A percentile compares a stretch with the other conserved stretches of the same genome.
Evolutionary conservation across 2,113 vertebrate genomes (phyloP).

Genomic region (cat (Felis catus)): DNA sequence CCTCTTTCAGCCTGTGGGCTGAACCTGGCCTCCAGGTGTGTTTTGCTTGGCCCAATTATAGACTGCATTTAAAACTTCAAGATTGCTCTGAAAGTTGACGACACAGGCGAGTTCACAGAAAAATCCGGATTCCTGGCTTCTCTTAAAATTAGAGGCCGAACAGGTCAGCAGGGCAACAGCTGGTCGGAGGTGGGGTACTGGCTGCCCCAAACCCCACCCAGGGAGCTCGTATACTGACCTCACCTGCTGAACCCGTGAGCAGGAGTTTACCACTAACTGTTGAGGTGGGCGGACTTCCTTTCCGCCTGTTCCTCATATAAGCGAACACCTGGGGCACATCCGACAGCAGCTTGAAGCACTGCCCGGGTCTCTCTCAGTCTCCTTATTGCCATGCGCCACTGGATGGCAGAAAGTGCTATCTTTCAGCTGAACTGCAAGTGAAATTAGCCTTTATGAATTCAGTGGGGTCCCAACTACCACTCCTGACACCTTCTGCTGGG

Average conservation of each 20-base stretch:
- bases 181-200: neutral
- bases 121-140: neutral
- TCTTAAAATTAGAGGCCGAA: neutral
- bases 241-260: neutral
- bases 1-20: neutral
- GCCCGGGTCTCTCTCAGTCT: neutral
- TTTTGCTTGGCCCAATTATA: neutral
- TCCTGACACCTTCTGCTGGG: neutral
- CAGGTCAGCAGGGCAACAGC: neutral
- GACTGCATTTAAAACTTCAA: neutral
- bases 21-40: neutral
- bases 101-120: neutral
- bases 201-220: neutral
- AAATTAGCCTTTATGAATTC: neutral
- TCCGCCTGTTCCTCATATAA: too few relatives aligned
- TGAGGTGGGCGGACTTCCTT: neutral
- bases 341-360: neutral
- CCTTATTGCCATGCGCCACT: rapidly evolving
- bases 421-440: neutral
- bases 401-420: neutral
- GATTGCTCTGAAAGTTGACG: neutral
- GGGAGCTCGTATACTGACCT: neutral
- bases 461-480: neutral
- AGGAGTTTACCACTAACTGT: neutral
- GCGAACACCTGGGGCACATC: neutral